These are phyloP conservation scores for Loriculus beryllinus DNA, from an alignment of 2,797 vertebrate genomes.

Conservation along the genomic window DNA sequence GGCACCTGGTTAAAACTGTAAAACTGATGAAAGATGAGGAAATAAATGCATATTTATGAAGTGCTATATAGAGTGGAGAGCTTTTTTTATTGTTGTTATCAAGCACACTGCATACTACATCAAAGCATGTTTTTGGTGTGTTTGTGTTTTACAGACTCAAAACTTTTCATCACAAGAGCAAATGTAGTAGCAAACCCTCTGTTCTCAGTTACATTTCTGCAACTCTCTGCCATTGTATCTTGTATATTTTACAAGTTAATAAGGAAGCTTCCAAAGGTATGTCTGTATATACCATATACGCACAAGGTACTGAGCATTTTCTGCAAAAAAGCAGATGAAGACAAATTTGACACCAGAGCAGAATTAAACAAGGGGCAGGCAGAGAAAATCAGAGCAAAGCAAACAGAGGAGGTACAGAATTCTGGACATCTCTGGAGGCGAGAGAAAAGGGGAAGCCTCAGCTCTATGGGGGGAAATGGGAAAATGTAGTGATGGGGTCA, in stretches of 20 bases:
- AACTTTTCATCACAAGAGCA: neutral
- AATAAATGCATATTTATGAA: slow-evolving; percentile 66
- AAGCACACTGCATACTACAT: neutral
- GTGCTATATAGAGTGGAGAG: neutral
- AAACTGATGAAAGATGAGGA: slow-evolving; percentile 30
- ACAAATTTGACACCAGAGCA: neutral
- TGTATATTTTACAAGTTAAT: neutral
- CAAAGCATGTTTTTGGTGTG: neutral
- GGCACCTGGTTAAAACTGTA: slow-evolving; percentile 44
- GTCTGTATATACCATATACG: neutral
- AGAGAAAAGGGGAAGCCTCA: neutral
- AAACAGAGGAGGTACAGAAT: neutral
- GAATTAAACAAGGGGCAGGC: neutral
- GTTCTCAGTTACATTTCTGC: neutral
- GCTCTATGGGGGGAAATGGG: neutral
- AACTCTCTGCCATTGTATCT: neutral
- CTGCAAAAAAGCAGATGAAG: neutral
- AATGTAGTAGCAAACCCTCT: neutral
- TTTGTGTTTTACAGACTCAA: neutral
- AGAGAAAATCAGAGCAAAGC: neutral
- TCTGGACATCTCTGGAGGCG: fast-evolving
- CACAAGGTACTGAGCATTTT: neutral
- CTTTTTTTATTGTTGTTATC: neutral
- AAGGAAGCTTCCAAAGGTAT: neutral
- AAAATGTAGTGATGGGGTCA: neutral